Evolutionary conservation across 2,797 vertebrate genomes (phyloP).

Genomic region (Paguma larvata): DNA sequence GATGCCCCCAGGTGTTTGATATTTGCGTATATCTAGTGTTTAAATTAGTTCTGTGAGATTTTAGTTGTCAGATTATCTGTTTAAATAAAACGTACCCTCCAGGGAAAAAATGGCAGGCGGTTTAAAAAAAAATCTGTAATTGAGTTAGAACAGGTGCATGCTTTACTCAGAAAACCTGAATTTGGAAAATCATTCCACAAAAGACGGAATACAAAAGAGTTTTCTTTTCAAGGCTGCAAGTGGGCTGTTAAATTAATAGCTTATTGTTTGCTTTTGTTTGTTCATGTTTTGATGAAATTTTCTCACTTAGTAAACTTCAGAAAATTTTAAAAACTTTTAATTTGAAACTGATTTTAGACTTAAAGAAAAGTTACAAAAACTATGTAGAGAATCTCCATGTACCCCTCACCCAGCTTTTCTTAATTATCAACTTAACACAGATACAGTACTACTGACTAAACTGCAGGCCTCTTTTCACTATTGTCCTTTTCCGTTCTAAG

Average conservation of each 20-base stretch:
- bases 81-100: slow-evolving; percentile 51
- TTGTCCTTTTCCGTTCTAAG: neutral
- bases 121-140: neutral
- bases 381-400: neutral
- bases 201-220: neutral
- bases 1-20: neutral
- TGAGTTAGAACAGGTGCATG: neutral
- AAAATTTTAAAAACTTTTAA: slow-evolving; percentile 36
- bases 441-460: neutral
- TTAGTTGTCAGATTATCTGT: slow-evolving; percentile 42
- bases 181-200: slow-evolving; percentile 48
- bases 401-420: neutral
- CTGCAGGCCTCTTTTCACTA: neutral
- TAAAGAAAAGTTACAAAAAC: neutral
- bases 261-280: slow-evolving; percentile 43
- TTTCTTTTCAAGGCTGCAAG: slow-evolving; percentile 51
- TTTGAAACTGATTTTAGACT: slow-evolving; percentile 58
- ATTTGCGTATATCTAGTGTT: slow-evolving; percentile 40
- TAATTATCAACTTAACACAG: neutral
- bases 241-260: slow-evolving; percentile 29
- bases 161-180: slow-evolving; percentile 50
- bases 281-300: slow-evolving; percentile 31
- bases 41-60: slow-evolving; percentile 65
- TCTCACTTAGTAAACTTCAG: slow-evolving; percentile 37
- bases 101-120: neutral